Base-by-base conservation (phyloP, 2,888 invertebrate species). In the Hyppa rectilinea region DNA sequence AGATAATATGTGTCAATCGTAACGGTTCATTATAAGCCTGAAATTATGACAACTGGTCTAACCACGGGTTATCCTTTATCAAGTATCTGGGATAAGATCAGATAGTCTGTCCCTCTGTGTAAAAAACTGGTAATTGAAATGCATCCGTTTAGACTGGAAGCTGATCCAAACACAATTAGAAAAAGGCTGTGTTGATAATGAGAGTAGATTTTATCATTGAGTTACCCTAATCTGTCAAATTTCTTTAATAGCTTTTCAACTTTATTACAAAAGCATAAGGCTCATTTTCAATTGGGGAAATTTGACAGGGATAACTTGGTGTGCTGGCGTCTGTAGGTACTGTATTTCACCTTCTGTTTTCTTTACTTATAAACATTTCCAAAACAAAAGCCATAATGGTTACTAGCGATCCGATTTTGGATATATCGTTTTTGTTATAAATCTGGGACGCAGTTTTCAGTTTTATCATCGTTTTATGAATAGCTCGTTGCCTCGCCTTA, bases 401-500 rank as follows among this genome's bases (percentile, higher is more conserved):
- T 71, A 53, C 52, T 47, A 49, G 23, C 71, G 49, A 63, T 66
- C 23, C 38, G 47, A 60, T 86, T 70, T 71, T 72, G 60, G 47
- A 63, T 81, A 61, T 55, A 61, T 10, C 31, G n/a, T 69, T 71
- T 71, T 38, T 1, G 56, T 49, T 26, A 69, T 73, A 77, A 69
- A 69, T 76, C 52, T 65, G 12, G 40, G 38, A 58, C 50, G 56
- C 50, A 61, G 58, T 81, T 69, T 68, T 59, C 34, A 38, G 56
- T 68, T 79, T 82, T 71, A 71, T 69, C 68, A 71, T 63, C 14
- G 34, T 70, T 78, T 69, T 56, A 26, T 56, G 47, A 64, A 70
- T 52, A 63, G 23, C 31, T 70, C 75, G 38, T 49, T 23, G n/a
- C 29, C 14, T 26, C 17, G 4, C 9, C 17, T 58, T 64, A 68